Conservation (phyloP, 2,888 invertebrate species). For the Dorcus parallelipipedus region DNA sequence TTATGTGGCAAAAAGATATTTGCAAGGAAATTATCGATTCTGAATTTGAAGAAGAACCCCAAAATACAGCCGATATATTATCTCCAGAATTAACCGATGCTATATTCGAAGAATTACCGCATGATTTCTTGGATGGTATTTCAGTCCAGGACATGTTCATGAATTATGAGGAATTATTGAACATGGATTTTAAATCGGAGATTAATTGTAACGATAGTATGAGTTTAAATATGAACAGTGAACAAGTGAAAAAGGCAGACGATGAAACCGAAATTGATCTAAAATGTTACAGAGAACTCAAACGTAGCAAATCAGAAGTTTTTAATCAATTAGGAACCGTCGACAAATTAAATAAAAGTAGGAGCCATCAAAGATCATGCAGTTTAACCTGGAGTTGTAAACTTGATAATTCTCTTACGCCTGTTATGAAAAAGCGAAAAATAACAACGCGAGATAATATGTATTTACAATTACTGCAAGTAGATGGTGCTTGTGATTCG, state of each 20-base stretch:
- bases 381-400: conserved; percentile 69
- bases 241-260: conserved; percentile 35
- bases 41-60: conserved; percentile 56
- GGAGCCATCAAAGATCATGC: conserved; percentile 64
- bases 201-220: conserved; percentile 31
- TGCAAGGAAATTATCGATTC: conserved; percentile 66
- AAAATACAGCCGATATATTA: conserved; percentile 72
- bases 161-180: conserved; percentile 65
- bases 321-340: conserved; percentile 47
- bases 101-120: conserved; percentile 80
- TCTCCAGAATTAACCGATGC: conserved; percentile 86
- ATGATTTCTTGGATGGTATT: conserved; percentile 78
- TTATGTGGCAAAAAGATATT: conserved; percentile 65
- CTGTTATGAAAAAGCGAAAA: conserved; percentile 68
- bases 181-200: conserved; percentile 55
- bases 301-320: conserved; percentile 65
- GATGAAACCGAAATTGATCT: conserved; percentile 54
- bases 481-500: conserved; percentile 55
- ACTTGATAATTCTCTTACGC: conserved; percentile 60
- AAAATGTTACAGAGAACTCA: conserved; percentile 54
- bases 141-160: conserved; percentile 79
- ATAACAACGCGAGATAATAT: conserved; percentile 43
- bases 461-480: conserved; percentile 53
- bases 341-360: conserved; percentile 50
- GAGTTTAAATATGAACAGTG: conserved; percentile 32